Base-by-base conservation (phyloP, 2,113 vertebrate genomes). In the Azemiops feae region DNA sequence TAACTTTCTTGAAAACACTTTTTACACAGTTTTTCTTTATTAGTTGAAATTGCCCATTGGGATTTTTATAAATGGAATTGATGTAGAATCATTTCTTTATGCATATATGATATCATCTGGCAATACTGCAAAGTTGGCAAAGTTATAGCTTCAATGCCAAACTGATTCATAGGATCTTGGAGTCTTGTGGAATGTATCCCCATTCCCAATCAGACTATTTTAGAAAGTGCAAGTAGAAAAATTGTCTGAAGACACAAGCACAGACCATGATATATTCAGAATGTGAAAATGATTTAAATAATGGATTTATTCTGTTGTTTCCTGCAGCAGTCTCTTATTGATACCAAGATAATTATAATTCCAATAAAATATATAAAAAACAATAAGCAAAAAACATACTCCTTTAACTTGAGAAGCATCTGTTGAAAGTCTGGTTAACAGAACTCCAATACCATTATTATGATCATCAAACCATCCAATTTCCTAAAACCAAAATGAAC, bases 331-430 rank as follows among this genome's bases (percentile, higher is more conserved):
- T 25, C 0, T 57, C 11, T 55, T 27, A 7, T 88, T 94, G 12
- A 0, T 25, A 94, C 3, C 14, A 86, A 16, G 52, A 0, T 11
- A 95, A 88, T 93, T 92, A 52, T 25, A 93, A 89, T 90, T 94
- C 93, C 18, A 57, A 22, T 55, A 22, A 0, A 85, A 89, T 52
- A 3, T 54, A 92, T 89, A 47, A 30, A 50, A 7, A 53, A 14
- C 30, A 25, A 25, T 89, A 2, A 45, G 23, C 0, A 85, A 92
- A 4, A 89, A 1, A 45, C 96, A 87, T 96, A 98, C 98, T 97
- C 97, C 97, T 98, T 98, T 98, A 58, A 98, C 96, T 93, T 96
- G 96, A 90, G 97, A 98, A 94, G 98, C 98, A 96, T 98, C 98
- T 90, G 98, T 97, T 93, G 98, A 97, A 96, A 98, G 97, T 95